Base-by-base conservation (phyloP, 2,797 vertebrate genomes). In the Pyrocephalus nanus region DNA sequence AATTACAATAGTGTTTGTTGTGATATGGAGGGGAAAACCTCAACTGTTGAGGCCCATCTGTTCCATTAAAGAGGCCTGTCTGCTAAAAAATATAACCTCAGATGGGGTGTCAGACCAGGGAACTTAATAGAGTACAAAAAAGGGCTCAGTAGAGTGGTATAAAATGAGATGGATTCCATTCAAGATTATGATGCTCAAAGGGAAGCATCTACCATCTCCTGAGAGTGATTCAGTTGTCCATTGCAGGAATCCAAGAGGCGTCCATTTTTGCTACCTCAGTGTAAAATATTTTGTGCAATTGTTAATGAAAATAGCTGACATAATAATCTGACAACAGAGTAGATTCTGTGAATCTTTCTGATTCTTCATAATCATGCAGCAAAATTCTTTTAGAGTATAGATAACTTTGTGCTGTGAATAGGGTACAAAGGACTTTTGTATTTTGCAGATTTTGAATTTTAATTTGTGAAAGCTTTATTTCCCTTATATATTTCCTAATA, bases 111-210 rank as follows among this genome's bases (percentile, higher is more conserved):
- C 34, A 57, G 13, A 55, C 9, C 30, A 51, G 55, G 20, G 27
- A 11, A 54, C 26, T 15, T 23, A 30, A 15, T 7, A 36, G 54
- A n/a, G 40, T 29, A 36, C 3, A 25, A 55, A 27, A 53, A 71
- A 18, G 15, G 40, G 19, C 21, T 64, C 25, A 58, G 14, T 40
- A 53, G 27, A 62, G 17, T 0, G 0, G 0, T 43, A 32, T 8
- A 45, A 20, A 50, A 50, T 23, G 5, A 54, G 4, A 1, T 73
- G 45, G 26, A 27, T 64, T 64, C 40, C 38, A 17, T 62, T 84
- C 40, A 58, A 60, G 45, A 8, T 45, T 64, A 54, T 36, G 32
- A 61, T 38, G 18, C 23, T 51, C 73, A 64, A 64, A 81, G 54
- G 30, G 19, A 76, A 67, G 13, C 2, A 8, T 21, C 32, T 55